Percentiles rank a stretch among this genome's conserved stretches.
Conservation (phyloP, 1,140 invertebrate species). For the Chionoecetes opilio region DNA sequence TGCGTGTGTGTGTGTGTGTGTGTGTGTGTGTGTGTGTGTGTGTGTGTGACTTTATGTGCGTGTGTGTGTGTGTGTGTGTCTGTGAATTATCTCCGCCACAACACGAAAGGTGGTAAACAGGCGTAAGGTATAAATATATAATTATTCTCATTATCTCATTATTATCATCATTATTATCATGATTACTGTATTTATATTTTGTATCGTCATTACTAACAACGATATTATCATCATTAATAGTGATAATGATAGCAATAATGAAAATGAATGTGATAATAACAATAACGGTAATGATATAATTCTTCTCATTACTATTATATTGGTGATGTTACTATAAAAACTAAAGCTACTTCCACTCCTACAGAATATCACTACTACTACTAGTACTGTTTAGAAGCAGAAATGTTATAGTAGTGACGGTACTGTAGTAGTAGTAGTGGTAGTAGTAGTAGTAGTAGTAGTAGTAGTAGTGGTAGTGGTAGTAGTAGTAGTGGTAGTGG, state of each 20-base stretch:
- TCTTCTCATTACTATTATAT: too few relatives aligned
- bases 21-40: not conserved
- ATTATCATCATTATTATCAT: too few relatives aligned
- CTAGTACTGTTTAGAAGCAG: too few relatives aligned
- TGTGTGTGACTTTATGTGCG: not conserved
- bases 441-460: constrained; percentile 30
- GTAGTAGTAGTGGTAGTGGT: constrained; percentile 4
- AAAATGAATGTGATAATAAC: too few relatives aligned
- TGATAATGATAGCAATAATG: not conserved
- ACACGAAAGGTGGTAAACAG: not conserved
- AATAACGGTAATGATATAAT: too few relatives aligned
- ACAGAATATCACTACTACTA: too few relatives aligned
- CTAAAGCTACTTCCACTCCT: too few relatives aligned
- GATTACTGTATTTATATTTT: too few relatives aligned
- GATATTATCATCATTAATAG: not conserved
- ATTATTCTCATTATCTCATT: too few relatives aligned
- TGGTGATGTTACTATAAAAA: too few relatives aligned
- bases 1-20: constrained; percentile 27
- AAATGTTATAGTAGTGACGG: not conserved
- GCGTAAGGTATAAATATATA: too few relatives aligned
- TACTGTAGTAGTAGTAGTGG: constrained; percentile 4
- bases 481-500: constrained; percentile 13
- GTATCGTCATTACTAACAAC: too few relatives aligned
- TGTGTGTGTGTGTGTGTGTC: not conserved
- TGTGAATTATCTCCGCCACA: not conserved